Evolutionary conservation across 2,888 invertebrate species (phyloP).

Genomic region (Smittia sp.): DNA sequence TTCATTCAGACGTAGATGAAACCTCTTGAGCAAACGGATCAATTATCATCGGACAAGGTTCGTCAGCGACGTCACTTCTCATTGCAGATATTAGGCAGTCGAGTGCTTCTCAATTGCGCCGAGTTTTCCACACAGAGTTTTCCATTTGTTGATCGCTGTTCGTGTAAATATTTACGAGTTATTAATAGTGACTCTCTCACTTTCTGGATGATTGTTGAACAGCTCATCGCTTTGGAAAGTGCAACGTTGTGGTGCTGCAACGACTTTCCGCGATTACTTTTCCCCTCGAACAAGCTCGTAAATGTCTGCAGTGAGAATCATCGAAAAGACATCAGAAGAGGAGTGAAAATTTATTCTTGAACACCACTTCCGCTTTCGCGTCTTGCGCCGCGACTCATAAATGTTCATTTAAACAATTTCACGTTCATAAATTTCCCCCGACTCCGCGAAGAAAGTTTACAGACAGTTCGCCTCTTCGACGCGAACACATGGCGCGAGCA

Average conservation of each 20-base stretch:
- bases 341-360: conserved; percentile 28
- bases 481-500: too few species aligned
- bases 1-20: background rate
- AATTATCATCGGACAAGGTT: background rate
- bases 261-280: background rate
- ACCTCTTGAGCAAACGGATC: background rate
- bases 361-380: conserved; percentile 19
- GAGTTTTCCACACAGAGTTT: background rate
- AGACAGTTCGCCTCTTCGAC: too few species aligned
- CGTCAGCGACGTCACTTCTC: too few species aligned
- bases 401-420: conserved; percentile 15
- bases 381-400: background rate
- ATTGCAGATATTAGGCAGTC: background rate
- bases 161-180: conserved; percentile 30
- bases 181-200: conserved; percentile 11
- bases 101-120: background rate
- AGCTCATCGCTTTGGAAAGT: background rate
- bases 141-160: background rate
- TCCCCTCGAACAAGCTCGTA: conserved; percentile 10
- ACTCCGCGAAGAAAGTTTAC: too few species aligned
- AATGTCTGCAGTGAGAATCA: background rate
- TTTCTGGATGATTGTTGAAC: background rate
- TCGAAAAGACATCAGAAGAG: background rate
- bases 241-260: background rate
- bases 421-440: background rate